Evolutionary conservation across 92 coral and sea anemone species (phyloP).

Genomic region (Plumapathes pennacea): DNA sequence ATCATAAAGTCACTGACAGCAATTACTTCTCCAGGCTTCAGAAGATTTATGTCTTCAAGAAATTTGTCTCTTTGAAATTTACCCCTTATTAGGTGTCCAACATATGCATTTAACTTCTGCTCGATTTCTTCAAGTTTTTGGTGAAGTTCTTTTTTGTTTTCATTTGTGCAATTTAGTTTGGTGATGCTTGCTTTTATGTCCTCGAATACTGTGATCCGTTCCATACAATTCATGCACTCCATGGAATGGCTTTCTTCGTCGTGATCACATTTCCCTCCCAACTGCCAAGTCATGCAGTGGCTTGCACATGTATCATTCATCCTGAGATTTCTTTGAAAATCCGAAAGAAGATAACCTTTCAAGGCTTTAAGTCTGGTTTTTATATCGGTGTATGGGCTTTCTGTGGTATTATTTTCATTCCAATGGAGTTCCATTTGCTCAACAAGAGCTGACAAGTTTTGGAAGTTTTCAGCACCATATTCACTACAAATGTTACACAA

Average conservation of each 20-base stretch:
- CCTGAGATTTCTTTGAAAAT: slow-evolving; percentile 27
- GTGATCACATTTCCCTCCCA: too few species aligned
- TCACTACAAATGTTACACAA: slow-evolving; percentile 44
- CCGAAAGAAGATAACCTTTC: slow-evolving; percentile 31
- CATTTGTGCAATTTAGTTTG: slow-evolving; percentile 3
- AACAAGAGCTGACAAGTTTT: slow-evolving; percentile 1
- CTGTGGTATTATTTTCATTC: too few species aligned
- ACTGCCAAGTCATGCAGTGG: slow-evolving; percentile 58
- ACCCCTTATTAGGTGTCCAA: slow-evolving; percentile 58
- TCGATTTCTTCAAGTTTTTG: slow-evolving; percentile 1
- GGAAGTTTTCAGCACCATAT: slow-evolving; percentile 31
- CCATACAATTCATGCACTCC: slow-evolving; percentile 12
- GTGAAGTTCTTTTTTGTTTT: slow-evolving; percentile 10
- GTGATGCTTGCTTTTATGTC: slow-evolving; percentile 1
- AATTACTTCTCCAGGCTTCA: slow-evolving; percentile 28
- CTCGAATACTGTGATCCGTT: slow-evolving; percentile 9
- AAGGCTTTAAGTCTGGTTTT: slow-evolving; percentile 15
- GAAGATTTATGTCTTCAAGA: slow-evolving; percentile 26
- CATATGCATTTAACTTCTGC: slow-evolving; percentile 27
- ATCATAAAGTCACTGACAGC: slow-evolving; percentile 63
- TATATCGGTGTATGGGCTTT: too few species aligned
- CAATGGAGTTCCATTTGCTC: too few species aligned
- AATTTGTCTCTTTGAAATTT: slow-evolving; percentile 37
- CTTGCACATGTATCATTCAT: slow-evolving; percentile 32
- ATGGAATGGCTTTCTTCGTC: slow-evolving; percentile 10